Percentiles rank a stretch among this genome's conserved stretches.
Conservation (phyloP, 1,140 invertebrate genomes). For the Wasmannia auropunctata region DNA sequence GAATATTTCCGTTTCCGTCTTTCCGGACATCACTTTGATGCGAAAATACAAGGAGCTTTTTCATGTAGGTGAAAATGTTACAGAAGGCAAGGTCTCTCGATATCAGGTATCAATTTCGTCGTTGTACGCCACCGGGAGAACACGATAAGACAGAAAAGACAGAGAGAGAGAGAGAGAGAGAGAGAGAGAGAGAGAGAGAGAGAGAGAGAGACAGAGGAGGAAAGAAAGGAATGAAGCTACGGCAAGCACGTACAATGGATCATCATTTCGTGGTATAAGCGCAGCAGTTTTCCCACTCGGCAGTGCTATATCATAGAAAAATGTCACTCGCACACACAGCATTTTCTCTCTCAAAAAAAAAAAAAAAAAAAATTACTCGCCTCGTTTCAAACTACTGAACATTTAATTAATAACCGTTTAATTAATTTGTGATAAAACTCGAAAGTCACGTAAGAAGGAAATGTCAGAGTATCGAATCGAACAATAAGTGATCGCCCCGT, state of each 20-base stretch:
- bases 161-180: neutral
- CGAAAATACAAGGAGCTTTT: neutral
- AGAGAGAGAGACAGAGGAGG: neutral
- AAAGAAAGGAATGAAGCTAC: constrained; percentile 19
- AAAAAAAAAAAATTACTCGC: constrained; percentile 41
- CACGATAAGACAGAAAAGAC: neutral
- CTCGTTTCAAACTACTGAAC: neutral
- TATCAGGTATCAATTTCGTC: constrained; percentile 49
- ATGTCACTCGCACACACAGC: constrained; percentile 38
- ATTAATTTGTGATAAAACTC: constrained; percentile 11
- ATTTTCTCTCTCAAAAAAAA: neutral
- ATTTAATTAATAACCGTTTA: constrained; percentile 28
- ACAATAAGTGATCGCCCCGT: too few species aligned
- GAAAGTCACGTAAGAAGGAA: too few species aligned
- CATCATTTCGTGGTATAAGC: constrained; percentile 53
- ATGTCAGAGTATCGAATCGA: too few species aligned
- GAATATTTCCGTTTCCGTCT: constrained; percentile 12
- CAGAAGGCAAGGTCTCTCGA: constrained; percentile 9
- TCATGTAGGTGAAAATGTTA: constrained; percentile 46
- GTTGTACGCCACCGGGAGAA: neutral
- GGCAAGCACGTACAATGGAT: constrained; percentile 49
- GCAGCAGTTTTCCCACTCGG: constrained; percentile 44
- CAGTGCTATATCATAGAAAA: constrained; percentile 42
- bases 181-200: neutral
- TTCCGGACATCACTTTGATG: constrained; percentile 1